Percentiles rank a stretch among this genome's conserved stretches.
Evolutionary conservation across 2,113 vertebrate species (phyloP).

Genomic region (Pimephales promelas): DNA sequence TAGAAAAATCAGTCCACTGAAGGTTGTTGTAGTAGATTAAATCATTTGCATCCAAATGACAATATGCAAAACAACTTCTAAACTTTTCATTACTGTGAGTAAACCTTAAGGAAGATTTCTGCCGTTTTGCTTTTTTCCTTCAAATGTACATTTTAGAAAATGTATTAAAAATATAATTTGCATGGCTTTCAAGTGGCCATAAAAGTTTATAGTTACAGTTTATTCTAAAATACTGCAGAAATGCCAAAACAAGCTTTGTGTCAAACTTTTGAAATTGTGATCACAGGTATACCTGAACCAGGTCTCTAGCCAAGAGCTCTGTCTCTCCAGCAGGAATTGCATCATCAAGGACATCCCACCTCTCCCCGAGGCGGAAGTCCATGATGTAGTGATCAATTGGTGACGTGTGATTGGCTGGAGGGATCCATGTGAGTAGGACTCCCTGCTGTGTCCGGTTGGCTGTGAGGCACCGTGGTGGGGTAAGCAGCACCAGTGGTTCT

Average conservation of each 20-base stretch:
- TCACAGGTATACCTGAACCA: conserved; percentile 83
- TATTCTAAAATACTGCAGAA: neutral
- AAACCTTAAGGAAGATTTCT: neutral
- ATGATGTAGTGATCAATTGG: conserved; percentile 95
- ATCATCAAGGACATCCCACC: conserved; percentile 92
- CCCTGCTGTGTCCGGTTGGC: conserved; percentile 99
- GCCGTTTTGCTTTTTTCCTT: neutral
- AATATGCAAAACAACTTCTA: neutral
- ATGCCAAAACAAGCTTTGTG: neutral
- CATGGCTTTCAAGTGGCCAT: too few relatives aligned
- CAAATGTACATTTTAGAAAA: neutral
- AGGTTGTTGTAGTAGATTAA: neutral
- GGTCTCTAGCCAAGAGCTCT: conserved; percentile 92
- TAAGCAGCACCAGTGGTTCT: conserved; percentile 99
- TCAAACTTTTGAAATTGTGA: neutral
- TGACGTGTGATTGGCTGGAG: conserved; percentile 96
- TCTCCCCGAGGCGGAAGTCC: conserved; percentile 94
- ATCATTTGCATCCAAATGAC: neutral
- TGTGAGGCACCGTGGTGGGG: conserved; percentile 99
- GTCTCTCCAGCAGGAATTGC: conserved; percentile 85
- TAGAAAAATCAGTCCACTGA: neutral
- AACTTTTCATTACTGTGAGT: neutral
- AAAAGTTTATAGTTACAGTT: neutral
- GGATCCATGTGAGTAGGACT: conserved; percentile 95
- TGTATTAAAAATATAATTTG: too few relatives aligned